phyloP scores from a whole-genome alignment of 1,140 invertebrate genomes.

The Papilio aristodemus region DNA sequence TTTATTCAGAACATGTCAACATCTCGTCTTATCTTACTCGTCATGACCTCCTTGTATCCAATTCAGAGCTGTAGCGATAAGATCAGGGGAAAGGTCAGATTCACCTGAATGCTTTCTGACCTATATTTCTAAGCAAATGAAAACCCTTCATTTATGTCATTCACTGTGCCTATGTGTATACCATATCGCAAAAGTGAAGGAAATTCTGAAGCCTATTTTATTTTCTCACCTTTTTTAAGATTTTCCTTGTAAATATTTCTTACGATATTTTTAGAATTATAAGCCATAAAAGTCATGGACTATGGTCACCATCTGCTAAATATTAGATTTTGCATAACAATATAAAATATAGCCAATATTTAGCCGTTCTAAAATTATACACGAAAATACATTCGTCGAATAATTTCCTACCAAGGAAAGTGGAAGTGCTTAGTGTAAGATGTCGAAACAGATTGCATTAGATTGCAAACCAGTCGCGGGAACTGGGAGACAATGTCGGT shows the following conservation, averaged over 20 bases:
- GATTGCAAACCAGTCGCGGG: slow-evolving; percentile 6
- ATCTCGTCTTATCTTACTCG: slow-evolving; percentile 15
- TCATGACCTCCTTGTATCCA: slow-evolving; percentile 19
- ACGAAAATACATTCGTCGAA: too few relatives aligned
- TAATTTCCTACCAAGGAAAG: background rate
- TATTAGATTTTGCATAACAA: too few relatives aligned
- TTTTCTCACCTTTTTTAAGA: background rate
- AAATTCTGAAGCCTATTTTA: background rate
- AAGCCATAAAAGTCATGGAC: too few relatives aligned
- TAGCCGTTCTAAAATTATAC: too few relatives aligned
- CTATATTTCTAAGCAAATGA: slow-evolving; percentile 6
- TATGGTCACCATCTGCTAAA: background rate
- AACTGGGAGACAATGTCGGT: slow-evolving; percentile 21
- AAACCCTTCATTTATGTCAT: background rate
- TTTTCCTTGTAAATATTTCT: background rate
- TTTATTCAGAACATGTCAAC: slow-evolving; percentile 11
- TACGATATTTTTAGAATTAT: background rate
- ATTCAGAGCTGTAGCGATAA: slow-evolving; percentile 8
- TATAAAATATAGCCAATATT: too few relatives aligned
- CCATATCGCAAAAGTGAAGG: background rate
- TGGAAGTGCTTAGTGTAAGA: background rate
- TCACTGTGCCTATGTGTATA: background rate
- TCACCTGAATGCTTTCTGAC: slow-evolving; percentile 14
- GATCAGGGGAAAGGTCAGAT: slow-evolving; percentile 17
- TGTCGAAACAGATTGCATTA: slow-evolving; percentile 11